Conservation (phyloP, 2,113 vertebrate genomes). For the Etheostoma cragini region DNA sequence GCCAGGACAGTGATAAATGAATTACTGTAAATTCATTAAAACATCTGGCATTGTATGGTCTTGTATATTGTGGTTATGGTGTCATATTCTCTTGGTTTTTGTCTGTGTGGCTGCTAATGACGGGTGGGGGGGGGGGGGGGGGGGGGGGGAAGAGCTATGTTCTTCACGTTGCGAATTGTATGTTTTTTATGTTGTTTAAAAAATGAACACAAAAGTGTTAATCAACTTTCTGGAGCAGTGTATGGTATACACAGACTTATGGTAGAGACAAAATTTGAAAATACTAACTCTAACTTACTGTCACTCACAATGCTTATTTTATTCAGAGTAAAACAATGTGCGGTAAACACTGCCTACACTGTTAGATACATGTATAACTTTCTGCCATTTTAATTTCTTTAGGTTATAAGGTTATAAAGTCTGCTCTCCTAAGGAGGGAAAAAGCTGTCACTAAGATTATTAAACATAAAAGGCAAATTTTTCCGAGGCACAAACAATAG, state of each 20-base stretch:
- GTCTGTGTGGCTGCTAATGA: too few relatives aligned
- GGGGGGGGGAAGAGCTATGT: too few relatives aligned
- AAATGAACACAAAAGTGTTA: too few relatives aligned
- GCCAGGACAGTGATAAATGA: constrained; percentile 74
- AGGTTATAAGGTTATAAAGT: constrained; percentile 33
- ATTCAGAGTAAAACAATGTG: constrained; percentile 17
- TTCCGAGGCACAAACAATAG: constrained; percentile 30
- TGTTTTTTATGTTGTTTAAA: too few relatives aligned
- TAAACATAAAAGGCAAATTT: constrained; percentile 34
- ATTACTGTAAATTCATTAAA: constrained; percentile 78
- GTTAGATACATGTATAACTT: neutral
- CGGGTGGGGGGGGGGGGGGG: too few relatives aligned
- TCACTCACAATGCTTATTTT: constrained; percentile 35
- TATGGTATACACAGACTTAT: constrained; percentile 14
- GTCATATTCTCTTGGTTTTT: too few relatives aligned
- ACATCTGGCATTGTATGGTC: constrained; percentile 40
- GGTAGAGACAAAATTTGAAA: constrained; percentile 11
- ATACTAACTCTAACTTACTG: constrained; percentile 9
- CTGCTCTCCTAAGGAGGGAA: constrained; percentile 15
- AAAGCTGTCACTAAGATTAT: constrained; percentile 25
- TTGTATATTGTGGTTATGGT: too few relatives aligned
- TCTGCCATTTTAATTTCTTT: constrained; percentile 8
- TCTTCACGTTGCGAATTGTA: too few relatives aligned
- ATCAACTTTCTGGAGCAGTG: neutral
- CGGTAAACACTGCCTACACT: neutral